Evolutionary conservation across 1,140 invertebrate genomes (phyloP), one percentile per base, ranked within the genome.

Genomic region (Apocrypta bakeri): DNA sequence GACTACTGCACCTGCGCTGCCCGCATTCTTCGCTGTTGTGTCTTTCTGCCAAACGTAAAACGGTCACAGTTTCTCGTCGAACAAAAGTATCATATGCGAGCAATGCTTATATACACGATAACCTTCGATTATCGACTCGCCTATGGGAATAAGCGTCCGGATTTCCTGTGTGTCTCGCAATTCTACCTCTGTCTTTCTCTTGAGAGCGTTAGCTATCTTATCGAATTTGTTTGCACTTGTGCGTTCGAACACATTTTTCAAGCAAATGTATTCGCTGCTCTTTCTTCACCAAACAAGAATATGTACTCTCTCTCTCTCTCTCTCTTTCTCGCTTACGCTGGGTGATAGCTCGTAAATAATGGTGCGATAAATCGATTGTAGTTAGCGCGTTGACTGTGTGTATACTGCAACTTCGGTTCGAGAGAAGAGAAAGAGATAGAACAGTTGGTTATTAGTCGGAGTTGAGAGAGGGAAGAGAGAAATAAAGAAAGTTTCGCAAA

Each of bases 401-500:
- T 66, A 17, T 66, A n/a, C 48, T 56, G n/a, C 21, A 21, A 17
- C 21, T 17, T 24, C 25, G n/a, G 1, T 37, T 27, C 17, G n/a
- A 27, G 64, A 29, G 25, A 29, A 27, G 31, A 29, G 27, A 37
- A 9, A 2, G 64, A 68, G 64, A 29, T 29, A 33, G 68, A 69
- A 29, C 14, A 69, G 68, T 69, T 33, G 71, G 33, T 73, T 73
- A 73, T 73, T 73, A 73, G 71, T 42, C 37, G 21, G 37, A 73
- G 33, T 14, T 11, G 1, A 31, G 71, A 33, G 6, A 33, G 11
- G 68, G 6, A 31, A 33, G 24, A 31, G 68, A 24, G 24, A 29
- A 73, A n/a, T 42, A 11, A 27, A 1, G 78, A 33, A 24, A 68
- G 68, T 81, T 81, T 81, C 24, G 78, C 61, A 24, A 68, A 75